Percentiles rank a stretch among this genome's conserved stretches.
Evolutionary conservation across 2,797 vertebrate species (phyloP).

Genomic region (Peromyscus melanophrys): DNA sequence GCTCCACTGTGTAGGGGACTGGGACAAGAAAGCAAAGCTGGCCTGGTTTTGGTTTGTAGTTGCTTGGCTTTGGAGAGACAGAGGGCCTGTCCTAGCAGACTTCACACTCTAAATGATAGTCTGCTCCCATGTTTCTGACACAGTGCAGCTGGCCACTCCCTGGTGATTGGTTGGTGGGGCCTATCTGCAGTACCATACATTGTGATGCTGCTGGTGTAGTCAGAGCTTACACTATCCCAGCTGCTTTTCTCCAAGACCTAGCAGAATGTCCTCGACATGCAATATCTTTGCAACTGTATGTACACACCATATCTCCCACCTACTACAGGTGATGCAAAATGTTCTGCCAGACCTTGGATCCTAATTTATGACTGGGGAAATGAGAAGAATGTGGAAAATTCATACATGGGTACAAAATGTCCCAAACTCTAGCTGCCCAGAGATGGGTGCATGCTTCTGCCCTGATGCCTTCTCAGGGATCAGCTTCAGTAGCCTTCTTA

Average conservation of each 20-base stretch:
- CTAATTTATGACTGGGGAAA: background rate
- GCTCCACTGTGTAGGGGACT: background rate
- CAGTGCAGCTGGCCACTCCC: background rate
- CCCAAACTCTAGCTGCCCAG: background rate
- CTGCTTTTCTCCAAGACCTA: background rate
- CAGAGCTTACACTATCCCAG: background rate
- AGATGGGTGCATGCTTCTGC: rapidly evolving
- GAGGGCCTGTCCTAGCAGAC: background rate
- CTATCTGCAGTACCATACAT: rapidly evolving
- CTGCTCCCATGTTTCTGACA: no score
- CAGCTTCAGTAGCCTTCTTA: rapidly evolving
- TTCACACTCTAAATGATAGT: background rate
- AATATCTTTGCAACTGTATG: background rate
- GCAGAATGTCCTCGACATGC: background rate
- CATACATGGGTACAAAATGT: background rate
- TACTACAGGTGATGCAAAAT: background rate
- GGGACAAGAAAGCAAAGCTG: background rate
- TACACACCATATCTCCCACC: rapidly evolving
- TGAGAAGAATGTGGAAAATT: background rate
- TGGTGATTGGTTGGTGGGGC: background rate
- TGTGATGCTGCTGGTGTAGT: background rate
- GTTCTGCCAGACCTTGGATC: background rate
- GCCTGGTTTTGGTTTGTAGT: background rate
- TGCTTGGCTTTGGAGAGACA: background rate
- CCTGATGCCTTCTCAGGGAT: background rate